Conservation (phyloP, 2,113 vertebrate species). For the Pelodiscus sinensis region DNA sequence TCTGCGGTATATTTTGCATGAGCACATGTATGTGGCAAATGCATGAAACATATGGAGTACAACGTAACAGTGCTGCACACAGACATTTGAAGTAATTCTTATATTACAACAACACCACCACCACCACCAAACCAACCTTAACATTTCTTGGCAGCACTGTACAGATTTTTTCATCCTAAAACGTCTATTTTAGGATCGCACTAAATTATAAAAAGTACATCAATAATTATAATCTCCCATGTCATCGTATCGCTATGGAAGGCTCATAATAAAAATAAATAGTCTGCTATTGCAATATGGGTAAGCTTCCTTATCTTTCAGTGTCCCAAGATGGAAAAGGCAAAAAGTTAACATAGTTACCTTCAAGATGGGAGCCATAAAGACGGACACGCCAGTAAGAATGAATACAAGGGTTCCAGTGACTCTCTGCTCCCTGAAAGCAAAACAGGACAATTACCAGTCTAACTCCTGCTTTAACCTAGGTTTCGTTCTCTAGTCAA, state of each 20-base stretch:
- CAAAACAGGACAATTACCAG: slow-evolving; percentile 61
- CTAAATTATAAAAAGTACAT: not conserved
- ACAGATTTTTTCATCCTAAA: not conserved
- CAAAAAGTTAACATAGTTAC: slow-evolving; percentile 71
- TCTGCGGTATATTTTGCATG: not conserved
- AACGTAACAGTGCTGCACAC: not conserved
- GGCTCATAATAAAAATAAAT: rapidly evolving
- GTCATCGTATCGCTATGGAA: not conserved
- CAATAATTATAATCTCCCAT: not conserved
- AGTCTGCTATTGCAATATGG: not conserved
- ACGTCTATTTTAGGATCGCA: not conserved
- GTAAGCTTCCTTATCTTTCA: not conserved
- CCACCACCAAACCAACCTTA: not conserved
- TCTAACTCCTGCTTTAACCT: not conserved
- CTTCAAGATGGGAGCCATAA: slow-evolving; percentile 99
- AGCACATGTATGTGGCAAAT: not conserved
- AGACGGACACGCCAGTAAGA: slow-evolving; percentile 96
- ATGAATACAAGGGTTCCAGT: slow-evolving; percentile 93
- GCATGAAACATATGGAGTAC: not conserved
- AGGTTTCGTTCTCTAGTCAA: not conserved
- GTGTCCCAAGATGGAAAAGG: not conserved
- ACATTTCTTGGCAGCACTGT: not conserved
- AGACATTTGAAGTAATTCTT: not conserved
- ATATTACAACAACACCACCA: not conserved
- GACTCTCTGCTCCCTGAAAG: slow-evolving; percentile 93